Base-by-base conservation (phyloP, 1,140 invertebrate species). In the Wasmannia auropunctata region DNA sequence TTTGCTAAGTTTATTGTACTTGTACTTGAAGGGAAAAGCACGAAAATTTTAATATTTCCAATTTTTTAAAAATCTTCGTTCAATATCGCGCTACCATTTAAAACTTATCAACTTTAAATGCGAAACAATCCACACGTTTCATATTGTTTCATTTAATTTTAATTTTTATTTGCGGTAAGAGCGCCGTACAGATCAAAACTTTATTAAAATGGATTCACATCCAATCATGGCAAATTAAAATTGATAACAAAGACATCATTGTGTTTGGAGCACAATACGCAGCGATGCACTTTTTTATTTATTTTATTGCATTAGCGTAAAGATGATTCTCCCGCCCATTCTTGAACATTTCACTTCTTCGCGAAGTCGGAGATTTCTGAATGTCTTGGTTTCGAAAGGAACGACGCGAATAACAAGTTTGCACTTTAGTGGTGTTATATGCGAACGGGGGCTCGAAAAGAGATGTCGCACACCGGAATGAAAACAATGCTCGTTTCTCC, bases 401-500 rank as follows among this genome's bases (percentile, higher is more conserved):
- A 81, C 11, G 51, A 72, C 19, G 14, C 49, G 14, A 74, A 83
- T 74, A 40, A 60, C 79, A 49, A 74, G 37, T 10, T 19, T 19
- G 25, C 56, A 72, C 65, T 58, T 72, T 60, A 28, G 37, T 72
- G 67, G 37, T 28, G 37, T 54, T 74, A 60, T 83, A 72, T n/a
- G n/a, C 22, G 22, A 65, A 58, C 10, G 14, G 19, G 4, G 16
- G 11, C 28, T 25, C 8, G 4, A n/a, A 69, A 34, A 34, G 31
- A 31, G 46, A 85, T 11, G 19, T 80, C 28, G n/a, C 49, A n/a
- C 76, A 56, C 70, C 34, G 76, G 84, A 86, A 88, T 76, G 85
- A 79, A 88, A 88, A 79, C 85, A 87, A 88, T 79, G 79, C 79
- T 46, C 63, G 70, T 84, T 74, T 16, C 49, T 72, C 14, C 25